Evolutionary conservation across 2,888 invertebrate species (phyloP).

Genomic region (Lithophane semibrunnea): DNA sequence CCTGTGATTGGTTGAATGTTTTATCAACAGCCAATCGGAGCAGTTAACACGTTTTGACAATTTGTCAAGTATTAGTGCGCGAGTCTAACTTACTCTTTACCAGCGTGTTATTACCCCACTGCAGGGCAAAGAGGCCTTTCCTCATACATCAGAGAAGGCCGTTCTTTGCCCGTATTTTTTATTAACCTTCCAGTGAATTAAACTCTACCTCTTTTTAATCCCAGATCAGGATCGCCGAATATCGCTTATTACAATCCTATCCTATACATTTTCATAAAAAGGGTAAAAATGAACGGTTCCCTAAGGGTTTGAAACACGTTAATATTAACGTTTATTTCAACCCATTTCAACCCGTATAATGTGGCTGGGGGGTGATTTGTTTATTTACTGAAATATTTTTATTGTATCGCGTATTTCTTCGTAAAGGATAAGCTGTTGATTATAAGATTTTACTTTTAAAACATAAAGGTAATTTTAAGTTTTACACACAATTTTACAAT

Average conservation of each 20-base stretch:
- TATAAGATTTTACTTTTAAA: neutral
- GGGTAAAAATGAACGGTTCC: slow-evolving; percentile 37
- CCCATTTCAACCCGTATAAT: slow-evolving; percentile 35
- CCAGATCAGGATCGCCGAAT: slow-evolving; percentile 8
- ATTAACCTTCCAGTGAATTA: neutral
- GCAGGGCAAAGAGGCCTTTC: neutral
- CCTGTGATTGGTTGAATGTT: neutral
- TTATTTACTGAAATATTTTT: slow-evolving; percentile 48
- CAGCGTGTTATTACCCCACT: neutral
- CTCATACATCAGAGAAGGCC: neutral
- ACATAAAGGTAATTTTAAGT: neutral
- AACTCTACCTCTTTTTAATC: slow-evolving; percentile 7
- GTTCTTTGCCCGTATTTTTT: neutral
- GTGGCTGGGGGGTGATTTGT: slow-evolving; percentile 54
- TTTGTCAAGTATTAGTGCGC: neutral
- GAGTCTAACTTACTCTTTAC: neutral
- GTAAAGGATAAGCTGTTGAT: neutral
- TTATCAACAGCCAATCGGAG: neutral
- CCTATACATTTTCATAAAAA: slow-evolving; percentile 53
- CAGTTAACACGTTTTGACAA: neutral
- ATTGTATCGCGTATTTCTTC: slow-evolving; percentile 4
- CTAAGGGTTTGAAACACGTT: slow-evolving; percentile 47
- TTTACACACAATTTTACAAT: too few species aligned
- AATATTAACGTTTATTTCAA: slow-evolving; percentile 48
- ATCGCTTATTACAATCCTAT: slow-evolving; percentile 30